These are phyloP conservation scores for Psittacara wagleri DNA, from an alignment of 2,113 vertebrate genomes.

Conservation along the genomic window DNA sequence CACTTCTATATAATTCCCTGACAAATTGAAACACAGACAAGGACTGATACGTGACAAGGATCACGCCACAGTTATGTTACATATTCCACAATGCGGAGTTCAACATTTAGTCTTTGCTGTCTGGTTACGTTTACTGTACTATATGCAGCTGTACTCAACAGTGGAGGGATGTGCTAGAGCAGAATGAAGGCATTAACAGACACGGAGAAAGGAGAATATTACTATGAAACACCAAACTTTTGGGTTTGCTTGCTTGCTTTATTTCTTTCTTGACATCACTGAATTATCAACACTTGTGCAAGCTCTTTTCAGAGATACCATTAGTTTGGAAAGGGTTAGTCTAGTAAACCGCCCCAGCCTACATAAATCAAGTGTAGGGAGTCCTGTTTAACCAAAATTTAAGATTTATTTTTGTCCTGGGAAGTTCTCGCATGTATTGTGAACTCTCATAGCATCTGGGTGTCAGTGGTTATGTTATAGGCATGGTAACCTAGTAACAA, in stretches of 20 bases:
- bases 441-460: background rate
- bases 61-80: background rate
- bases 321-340: background rate
- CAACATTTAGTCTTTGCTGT: background rate
- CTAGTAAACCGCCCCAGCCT: background rate
- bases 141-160: background rate
- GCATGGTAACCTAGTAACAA: background rate
- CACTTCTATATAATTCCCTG: background rate
- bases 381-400: background rate
- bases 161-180: background rate
- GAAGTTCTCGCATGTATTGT: background rate
- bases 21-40: background rate
- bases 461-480: background rate
- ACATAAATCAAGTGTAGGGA: background rate
- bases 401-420: background rate
- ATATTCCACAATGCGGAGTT: background rate
- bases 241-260: background rate
- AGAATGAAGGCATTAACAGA: background rate
- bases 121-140: background rate
- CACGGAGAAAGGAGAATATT: rapidly evolving
- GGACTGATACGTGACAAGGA: background rate
- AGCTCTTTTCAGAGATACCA: background rate
- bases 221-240: background rate
- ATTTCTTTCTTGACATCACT: background rate
- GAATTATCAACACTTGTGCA: background rate